phyloP scores from a whole-genome alignment of 2,797 vertebrate species.

The Urocyon cinereoargenteus region DNA sequence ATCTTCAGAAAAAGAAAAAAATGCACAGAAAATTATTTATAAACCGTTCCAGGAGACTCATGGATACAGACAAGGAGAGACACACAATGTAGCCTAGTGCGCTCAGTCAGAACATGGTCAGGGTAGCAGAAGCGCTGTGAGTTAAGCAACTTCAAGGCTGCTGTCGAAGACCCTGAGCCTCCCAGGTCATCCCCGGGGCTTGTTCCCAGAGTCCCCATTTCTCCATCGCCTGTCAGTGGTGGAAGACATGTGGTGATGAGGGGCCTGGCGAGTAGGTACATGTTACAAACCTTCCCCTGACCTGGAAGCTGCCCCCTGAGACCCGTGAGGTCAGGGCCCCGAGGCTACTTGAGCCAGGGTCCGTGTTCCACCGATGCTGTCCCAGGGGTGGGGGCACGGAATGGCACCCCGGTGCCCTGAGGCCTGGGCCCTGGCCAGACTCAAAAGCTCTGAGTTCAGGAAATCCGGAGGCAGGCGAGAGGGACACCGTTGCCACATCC shows the following conservation, averaged over 20 bases:
- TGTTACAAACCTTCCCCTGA: not conserved
- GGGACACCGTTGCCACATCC: constrained; percentile 59
- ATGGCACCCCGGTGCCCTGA: not conserved
- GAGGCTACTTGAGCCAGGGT: not conserved
- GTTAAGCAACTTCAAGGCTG: not conserved
- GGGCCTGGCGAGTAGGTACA: not conserved
- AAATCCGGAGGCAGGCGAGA: constrained; percentile 78
- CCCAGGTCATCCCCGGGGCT: not conserved
- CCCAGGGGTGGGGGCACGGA: not conserved
- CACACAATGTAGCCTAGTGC: not conserved
- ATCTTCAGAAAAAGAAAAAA: not conserved
- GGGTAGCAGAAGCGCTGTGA: not conserved
- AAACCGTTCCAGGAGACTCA: not conserved
- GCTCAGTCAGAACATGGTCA: not conserved
- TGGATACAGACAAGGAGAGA: not conserved
- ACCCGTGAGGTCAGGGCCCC: not conserved
- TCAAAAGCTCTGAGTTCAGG: constrained; percentile 66
- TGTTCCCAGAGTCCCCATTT: not conserved
- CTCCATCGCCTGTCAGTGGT: not conserved
- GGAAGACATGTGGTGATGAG: not conserved
- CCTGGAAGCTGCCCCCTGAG: not conserved
- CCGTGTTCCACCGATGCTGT: not conserved
- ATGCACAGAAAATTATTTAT: not conserved
- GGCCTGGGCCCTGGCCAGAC: not conserved
- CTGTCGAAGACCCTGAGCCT: not conserved